Evolutionary conservation across 2,113 vertebrate genomes (phyloP), one percentile per base, ranked within the genome.

Genomic region (Elgaria multicarinata): DNA sequence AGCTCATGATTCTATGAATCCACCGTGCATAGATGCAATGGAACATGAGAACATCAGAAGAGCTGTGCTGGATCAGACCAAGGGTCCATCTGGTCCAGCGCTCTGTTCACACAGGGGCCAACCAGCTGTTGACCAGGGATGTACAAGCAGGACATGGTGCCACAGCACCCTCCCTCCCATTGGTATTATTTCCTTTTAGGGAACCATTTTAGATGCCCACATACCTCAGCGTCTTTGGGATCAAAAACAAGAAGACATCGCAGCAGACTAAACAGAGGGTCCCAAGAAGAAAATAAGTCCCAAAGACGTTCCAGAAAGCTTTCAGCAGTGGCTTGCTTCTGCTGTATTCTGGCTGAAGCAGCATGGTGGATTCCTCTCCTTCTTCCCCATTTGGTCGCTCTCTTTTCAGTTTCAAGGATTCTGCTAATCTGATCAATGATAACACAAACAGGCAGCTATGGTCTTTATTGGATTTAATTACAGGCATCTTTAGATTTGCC

Each of bases 161-260:
- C 2, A 55, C 53, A 55, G 53, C 53, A 55, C 4, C 53, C 53
- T 14, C 6, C 26, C n/a, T n/a, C n/a, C n/a, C n/a, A n/a, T 62
- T 16, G 58, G 12, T 42, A 26, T 53, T 53, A 53, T 62, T 8
- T 14, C 55, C 4, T 6, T 18, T 42, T 82, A 28, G 55, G 10
- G 62, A 82, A 13, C 9, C 14, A 44, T 66, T 39, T 44, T 8
- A 18, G 22, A 69, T 6, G 8, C 20, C 2, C 42, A 94, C 97
- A 91, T 92, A 99, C 99, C 98, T 98, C 85, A 99, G 96, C 67
- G 99, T 95, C 91, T 98, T 98, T 2, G 98, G 98, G 66, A 98
- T 95, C 36, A 97, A 93, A 75, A 99, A 99, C 97, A 98, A 97
- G 97, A 99, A 99, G 91, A 96, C 91, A 72, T 99, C 98, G 3